These are phyloP conservation scores for Clytia hemisphaerica DNA, from an alignment of 30 jellyfish, hydroid and myxozoan species.

Conservation along the genomic window DNA sequence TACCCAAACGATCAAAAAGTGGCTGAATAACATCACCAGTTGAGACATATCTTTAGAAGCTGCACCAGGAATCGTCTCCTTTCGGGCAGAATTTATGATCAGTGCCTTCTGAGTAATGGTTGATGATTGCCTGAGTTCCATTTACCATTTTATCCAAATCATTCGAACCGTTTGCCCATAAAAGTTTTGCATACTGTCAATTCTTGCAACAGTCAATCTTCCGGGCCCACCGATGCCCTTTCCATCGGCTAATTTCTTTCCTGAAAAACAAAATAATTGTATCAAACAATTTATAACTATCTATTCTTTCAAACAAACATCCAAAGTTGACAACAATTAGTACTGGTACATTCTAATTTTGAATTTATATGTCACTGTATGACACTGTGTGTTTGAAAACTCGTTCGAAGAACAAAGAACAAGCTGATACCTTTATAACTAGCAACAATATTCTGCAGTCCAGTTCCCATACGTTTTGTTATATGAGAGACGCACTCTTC, in stretches of 20 bases:
- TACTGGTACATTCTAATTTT: no score
- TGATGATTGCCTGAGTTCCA: conserved; percentile 14
- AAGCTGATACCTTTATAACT: no score
- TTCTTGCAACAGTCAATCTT: conserved; percentile 10
- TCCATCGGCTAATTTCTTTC: conserved; percentile 8
- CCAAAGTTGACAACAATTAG: no score
- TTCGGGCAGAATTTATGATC: conserved; percentile 13
- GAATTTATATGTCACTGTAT: no score
- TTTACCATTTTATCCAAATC: conserved; percentile 11
- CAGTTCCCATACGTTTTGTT: no score
- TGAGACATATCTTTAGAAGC: conserved; percentile 1
- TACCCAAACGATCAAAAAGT: conserved; percentile 7
- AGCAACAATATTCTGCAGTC: no score
- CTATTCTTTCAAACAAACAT: no score
- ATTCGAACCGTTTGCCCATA: conserved; percentile 8
- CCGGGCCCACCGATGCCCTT: conserved; percentile 26
- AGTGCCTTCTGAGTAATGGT: conserved; percentile 12
- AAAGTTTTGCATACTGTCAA: conserved; percentile 13
- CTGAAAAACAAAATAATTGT: no score
- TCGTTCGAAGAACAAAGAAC: no score
- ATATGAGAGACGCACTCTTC: no score
- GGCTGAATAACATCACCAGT: conserved; percentile 21
- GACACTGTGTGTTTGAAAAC: no score
- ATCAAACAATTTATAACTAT: no score
- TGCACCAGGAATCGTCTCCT: conserved; percentile 21